These are phyloP conservation scores for Opisthograptis luteolata DNA, from an alignment of 2,888 invertebrate species.

Conservation along the genomic window DNA sequence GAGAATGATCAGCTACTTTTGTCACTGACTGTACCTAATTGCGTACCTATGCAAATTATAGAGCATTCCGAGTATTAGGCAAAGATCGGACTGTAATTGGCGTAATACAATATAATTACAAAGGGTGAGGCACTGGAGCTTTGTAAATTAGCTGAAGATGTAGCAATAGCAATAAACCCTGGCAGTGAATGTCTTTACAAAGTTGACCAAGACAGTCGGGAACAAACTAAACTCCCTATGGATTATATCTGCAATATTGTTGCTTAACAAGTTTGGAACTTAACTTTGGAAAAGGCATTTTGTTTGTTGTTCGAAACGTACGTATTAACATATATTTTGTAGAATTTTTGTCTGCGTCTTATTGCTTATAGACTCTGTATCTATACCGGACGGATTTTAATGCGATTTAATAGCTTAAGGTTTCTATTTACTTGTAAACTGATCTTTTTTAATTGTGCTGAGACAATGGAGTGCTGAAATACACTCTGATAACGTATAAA, in stretches of 20 bases:
- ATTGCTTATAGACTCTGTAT: too few relatives aligned
- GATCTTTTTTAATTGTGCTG: too few relatives aligned
- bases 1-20: too few relatives aligned
- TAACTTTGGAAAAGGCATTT: neutral
- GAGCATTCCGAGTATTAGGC: neutral
- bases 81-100: slow-evolving; percentile 5
- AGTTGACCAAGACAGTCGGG: slow-evolving; percentile 54
- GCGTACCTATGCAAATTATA: neutral
- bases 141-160: slow-evolving; percentile 56
- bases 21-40: too few relatives aligned
- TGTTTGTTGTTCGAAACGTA: neutral
- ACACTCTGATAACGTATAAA: too few relatives aligned
- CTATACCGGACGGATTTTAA: too few relatives aligned
- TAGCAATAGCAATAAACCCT: slow-evolving; percentile 45
- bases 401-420: too few relatives aligned
- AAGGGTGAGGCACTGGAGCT: slow-evolving; percentile 3
- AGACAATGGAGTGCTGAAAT: too few relatives aligned
- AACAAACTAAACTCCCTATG: slow-evolving; percentile 48
- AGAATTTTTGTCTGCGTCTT: too few relatives aligned
- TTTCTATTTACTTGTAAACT: too few relatives aligned
- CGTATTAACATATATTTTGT: too few relatives aligned
- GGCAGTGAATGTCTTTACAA: slow-evolving; percentile 37
- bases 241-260: neutral
- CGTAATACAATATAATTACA: slow-evolving; percentile 1
- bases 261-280: neutral